Evolutionary conservation across 2,888 invertebrate species (phyloP), one percentile per base, ranked within the genome.

Genomic region (Cheilosia vulpina): DNA sequence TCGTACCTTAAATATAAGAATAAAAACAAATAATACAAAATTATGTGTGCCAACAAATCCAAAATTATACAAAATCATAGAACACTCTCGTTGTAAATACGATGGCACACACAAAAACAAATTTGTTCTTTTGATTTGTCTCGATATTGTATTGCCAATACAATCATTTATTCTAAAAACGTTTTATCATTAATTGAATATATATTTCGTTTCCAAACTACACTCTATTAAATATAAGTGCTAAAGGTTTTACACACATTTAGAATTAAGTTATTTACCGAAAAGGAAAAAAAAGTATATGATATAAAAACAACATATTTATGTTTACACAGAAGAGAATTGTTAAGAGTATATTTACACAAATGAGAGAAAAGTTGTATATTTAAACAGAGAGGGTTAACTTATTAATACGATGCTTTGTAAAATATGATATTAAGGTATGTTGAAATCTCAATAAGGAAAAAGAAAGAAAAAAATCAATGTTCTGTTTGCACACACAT

Each of bases 401-500:
- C 21, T 66, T 79, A 72, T n/a, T 58, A 68, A 34, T 41, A 66
- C 27, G 31, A 73, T 55, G 78, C 19, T 83, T 68, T 78, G 77
- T 78, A 66, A 31, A 73, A 24, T 27, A 38, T 55, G 41, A 68
- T 19, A 72, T 66, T 53, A 65, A 55, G 57, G 60, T 68, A 41
- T 65, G 57, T 80, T 80, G 50, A 71, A 80, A 80, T 80, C 69
- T 79, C 75, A 66, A 73, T 17, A 47, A 47, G 17, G 17, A n/a
- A 47, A 45, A 6, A 7, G 2, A 45, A 45, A 55, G 21, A 24
- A 65, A 21, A 31, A 31, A 73, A 31, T 47, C 2, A 62, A 53
- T 69, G 19, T 80, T 80, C 43, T 76, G 75, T 80, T 84, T 84
- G 79, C 80, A 84, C 75, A 79, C 68, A 75, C 41, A 79, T 79